Percentiles rank a stretch among this genome's conserved stretches.
These are phyloP conservation scores for Vandiemenella viatica DNA, from an alignment of 2,888 invertebrate genomes.

Conservation along the genomic window DNA sequence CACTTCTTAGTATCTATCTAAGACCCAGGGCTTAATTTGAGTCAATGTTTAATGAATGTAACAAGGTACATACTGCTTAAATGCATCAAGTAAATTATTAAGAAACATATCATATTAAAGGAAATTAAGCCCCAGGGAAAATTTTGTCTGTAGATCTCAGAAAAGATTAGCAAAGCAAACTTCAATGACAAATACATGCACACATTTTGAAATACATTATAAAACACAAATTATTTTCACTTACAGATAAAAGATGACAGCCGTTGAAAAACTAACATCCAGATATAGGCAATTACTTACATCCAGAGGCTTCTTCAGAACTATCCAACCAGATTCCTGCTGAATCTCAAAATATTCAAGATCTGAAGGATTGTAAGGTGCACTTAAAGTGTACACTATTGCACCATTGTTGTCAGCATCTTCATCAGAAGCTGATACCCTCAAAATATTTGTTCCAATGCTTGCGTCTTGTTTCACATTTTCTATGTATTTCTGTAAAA, in stretches of 20 bases:
- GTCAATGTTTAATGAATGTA: not conserved
- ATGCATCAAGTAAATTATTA: too few species aligned
- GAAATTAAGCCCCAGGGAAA: too few species aligned
- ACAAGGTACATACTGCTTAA: not conserved
- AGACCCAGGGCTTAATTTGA: not conserved
- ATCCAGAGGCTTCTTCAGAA: constrained; percentile 85
- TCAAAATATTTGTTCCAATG: constrained; percentile 82
- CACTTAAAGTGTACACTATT: constrained; percentile 79
- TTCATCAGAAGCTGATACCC: constrained; percentile 91
- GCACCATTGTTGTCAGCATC: constrained; percentile 95
- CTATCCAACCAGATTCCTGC: constrained; percentile 94
- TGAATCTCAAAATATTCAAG: constrained; percentile 94
- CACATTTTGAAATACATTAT: too few species aligned
- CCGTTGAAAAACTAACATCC: too few species aligned
- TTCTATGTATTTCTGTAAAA: constrained; percentile 78
- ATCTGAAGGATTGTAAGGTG: constrained; percentile 75
- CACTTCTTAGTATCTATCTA: not conserved
- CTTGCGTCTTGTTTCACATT: constrained; percentile 94
- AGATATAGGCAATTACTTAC: constrained; percentile 62
- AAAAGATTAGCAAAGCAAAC: too few species aligned
- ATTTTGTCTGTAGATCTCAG: too few species aligned
- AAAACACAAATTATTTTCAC: too few species aligned
- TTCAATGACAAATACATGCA: too few species aligned
- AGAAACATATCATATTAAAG: too few species aligned
- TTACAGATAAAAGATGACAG: too few species aligned